Conservation (phyloP, 2,888 invertebrate genomes). For the Athalia rosae region DNA sequence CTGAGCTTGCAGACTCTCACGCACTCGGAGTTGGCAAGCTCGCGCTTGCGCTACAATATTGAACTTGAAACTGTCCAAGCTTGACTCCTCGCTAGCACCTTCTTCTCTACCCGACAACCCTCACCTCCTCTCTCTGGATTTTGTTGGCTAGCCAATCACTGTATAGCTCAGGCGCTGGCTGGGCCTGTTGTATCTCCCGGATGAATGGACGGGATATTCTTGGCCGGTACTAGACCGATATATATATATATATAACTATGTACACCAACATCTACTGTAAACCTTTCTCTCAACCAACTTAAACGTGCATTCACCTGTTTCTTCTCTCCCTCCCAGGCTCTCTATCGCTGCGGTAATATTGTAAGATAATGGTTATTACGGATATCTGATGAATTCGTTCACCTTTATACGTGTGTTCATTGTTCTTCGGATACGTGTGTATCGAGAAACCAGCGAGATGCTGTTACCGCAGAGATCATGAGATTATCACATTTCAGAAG, state of each 20-base stretch:
- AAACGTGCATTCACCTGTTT: no score
- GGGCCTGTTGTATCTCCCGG: constrained; percentile 20
- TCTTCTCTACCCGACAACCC: constrained; percentile 25
- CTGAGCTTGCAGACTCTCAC: constrained; percentile 32
- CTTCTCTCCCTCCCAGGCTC: no score
- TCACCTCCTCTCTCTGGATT: background rate
- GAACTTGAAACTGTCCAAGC: constrained; percentile 55
- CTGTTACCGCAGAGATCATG: background rate
- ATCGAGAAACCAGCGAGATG: constrained; percentile 5
- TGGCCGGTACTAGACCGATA: background rate
- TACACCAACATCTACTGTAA: background rate
- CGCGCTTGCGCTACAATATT: constrained; percentile 64
- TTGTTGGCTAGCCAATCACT: background rate
- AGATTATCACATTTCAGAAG: constrained; percentile 12
- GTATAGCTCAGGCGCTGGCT: background rate
- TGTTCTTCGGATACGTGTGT: background rate
- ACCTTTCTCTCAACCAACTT: constrained; percentile 25
- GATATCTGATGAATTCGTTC: background rate
- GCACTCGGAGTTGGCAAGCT: constrained; percentile 46
- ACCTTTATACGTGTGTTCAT: background rate
- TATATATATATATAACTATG: background rate
- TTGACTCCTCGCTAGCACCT: constrained; percentile 20
- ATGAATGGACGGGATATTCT: constrained; percentile 35
- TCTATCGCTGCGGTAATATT: no score
- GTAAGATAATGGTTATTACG: no score